Conservation (phyloP, 2,113 vertebrate species). For the Vimba vimba region DNA sequence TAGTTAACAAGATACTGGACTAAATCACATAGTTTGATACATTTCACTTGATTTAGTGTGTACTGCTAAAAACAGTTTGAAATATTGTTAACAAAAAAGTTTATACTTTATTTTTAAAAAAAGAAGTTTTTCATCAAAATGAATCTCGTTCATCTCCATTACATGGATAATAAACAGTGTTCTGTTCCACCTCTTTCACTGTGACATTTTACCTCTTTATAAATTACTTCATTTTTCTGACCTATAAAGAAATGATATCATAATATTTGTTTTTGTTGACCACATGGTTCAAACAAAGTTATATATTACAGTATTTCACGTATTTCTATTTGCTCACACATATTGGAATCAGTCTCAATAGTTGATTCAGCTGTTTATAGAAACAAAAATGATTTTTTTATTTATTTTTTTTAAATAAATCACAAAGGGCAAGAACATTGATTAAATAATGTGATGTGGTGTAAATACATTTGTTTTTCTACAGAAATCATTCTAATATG, state of each 20-base stretch:
- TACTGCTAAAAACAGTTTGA: not conserved
- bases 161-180: not conserved
- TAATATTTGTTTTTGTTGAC: not conserved
- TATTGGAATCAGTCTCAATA: not conserved
- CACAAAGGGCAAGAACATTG: not conserved
- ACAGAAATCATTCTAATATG: not conserved
- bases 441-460: not conserved
- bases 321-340: not conserved
- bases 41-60: not conserved
- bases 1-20: not conserved
- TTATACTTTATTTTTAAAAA: not conserved
- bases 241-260: not conserved
- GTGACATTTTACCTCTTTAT: not conserved
- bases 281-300: not conserved
- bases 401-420: too few species aligned
- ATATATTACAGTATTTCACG: not conserved
- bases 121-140: not conserved
- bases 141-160: not conserved
- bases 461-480: not conserved
- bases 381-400: not conserved
- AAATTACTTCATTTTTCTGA: not conserved
- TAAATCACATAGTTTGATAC: not conserved
- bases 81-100: not conserved
- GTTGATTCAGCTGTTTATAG: not conserved
- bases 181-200: not conserved